Base-by-base conservation (phyloP, 2,888 invertebrate species). In the Hermodice carunculata region DNA sequence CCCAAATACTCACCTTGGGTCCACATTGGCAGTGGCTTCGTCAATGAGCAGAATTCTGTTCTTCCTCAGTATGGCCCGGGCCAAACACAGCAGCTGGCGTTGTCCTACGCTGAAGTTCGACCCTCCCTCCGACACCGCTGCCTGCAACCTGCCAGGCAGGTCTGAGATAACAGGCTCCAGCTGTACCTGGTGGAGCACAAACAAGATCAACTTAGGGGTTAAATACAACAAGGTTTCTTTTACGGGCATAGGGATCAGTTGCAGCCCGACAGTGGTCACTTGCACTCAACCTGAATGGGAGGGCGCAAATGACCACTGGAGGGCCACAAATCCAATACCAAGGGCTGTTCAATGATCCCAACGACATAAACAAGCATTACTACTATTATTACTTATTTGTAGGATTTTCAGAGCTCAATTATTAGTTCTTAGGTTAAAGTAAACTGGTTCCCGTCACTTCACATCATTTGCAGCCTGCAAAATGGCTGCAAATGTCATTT, bases 21-120 rank as follows among this genome's bases (percentile, higher is more conserved):
- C 84, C 5, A 86, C 85, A 71, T 85, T 84, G 26, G 86, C 85
- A 14, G 86, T 86, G 14, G 85, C 85, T 60, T 85, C 85, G 64
- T 85, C 84, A 26, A 85, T 83, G 57, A 86, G 75, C n/a, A 86
- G 77, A 24, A 86, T 84, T 56, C 75, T 78, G 69, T 81, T 85
- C 54, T 75, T 70, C n/a, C 81, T 67, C 0, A 85, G 76, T 24
- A 85, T 77, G 28, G 84, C 84, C 51, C 84, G 46, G 24, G 78
- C 80, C 57, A 80, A 68, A 67, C 78, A 80, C 32, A 79, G 64
- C 11, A 80, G 70, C 63, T 79, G 78, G 29, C 77, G 61, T 66
- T 80, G 78, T 0, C 80, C 80, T 3, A 79, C 79, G 44, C 81
- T 81, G 69, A 81, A 79, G 70, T 81, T 81, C 28, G 67, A 61